Base-by-base conservation (phyloP, 1,140 invertebrate species). In the Cydia strobilella region DNA sequence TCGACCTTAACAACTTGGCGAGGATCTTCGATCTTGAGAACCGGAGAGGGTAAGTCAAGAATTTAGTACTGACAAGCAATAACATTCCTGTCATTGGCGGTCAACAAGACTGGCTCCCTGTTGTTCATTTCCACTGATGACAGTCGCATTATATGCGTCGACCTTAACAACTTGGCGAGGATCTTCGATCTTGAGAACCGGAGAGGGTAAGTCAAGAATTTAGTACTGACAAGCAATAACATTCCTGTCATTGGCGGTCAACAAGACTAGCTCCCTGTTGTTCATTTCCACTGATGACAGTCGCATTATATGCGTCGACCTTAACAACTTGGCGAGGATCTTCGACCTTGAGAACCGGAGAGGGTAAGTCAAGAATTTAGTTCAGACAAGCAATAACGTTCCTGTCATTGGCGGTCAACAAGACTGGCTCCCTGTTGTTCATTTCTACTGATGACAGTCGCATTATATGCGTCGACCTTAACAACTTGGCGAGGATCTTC, bases 281-380 rank as follows among this genome's bases (percentile, higher is more conserved):
- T 92, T 91, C 72, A 82, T 90, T 3, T 87, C 89, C 0, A 92
- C 89, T 0, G 81, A 90, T 74, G 90, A 92, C 39, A 87, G 86
- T 20, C 65, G 89, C 7, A 79, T 92, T 7, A 84, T 91, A 6
- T 90, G 88, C 51, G 77, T 92, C 3, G 86, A 92, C 76, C 66
- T 92, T 15, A 91, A 90, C 59, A 92, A 81, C 13, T 80, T 86
- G 72, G 73, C 81, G 0, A 76, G 82, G 13, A 76, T 84, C 12
- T 90, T 91, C 72, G 88, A 92, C 74, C 69, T 92, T 35, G 87
- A 89, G 31, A 92, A 92, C 77, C 76, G 87, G 12, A 81, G 90
- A 73, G 90, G 90, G 90, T 92, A 71, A 84, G 86, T 82, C 18
- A 63, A 25, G 75, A 74, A 51, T 45, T 23, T 63, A 45, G 72